These are phyloP conservation scores for Temnopleurus reevesii DNA, from an alignment of 53 echinoderm and acorn worm species.

Conservation along the genomic window DNA sequence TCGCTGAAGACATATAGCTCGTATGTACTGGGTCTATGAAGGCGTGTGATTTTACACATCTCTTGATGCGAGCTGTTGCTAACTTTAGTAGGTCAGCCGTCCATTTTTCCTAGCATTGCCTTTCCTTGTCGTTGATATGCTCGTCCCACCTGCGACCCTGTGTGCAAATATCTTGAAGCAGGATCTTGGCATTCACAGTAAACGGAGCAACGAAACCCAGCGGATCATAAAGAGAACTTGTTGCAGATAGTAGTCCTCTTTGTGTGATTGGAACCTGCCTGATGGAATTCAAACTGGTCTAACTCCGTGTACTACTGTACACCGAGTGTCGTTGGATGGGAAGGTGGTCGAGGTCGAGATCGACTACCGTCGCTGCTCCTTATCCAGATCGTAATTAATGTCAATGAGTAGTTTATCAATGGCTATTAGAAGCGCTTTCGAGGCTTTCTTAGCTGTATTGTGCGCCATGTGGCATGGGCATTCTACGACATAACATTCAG, in stretches of 20 bases:
- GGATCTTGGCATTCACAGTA: slow-evolving; percentile 53
- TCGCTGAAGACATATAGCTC: slow-evolving; percentile 57
- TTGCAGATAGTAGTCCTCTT: slow-evolving; percentile 53
- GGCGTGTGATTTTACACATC: slow-evolving; percentile 34
- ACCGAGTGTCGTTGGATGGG: slow-evolving; percentile 57
- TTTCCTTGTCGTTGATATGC: not conserved
- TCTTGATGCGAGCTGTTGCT: not conserved
- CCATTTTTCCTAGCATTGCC: slow-evolving; percentile 35
- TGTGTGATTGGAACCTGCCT: slow-evolving; percentile 51
- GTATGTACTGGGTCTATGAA: slow-evolving; percentile 23
- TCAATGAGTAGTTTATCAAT: slow-evolving; percentile 62
- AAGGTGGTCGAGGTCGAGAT: slow-evolving; percentile 53
- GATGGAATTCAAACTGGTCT: slow-evolving; percentile 54
- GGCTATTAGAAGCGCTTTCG: slow-evolving; percentile 50
- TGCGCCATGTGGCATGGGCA: too few species aligned
- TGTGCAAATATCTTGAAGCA: slow-evolving; percentile 60
- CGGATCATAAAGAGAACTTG: slow-evolving; percentile 60
- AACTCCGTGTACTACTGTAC: slow-evolving; percentile 57
- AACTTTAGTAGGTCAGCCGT: slow-evolving; percentile 14
- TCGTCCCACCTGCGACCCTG: slow-evolving; percentile 63
- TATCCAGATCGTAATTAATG: slow-evolving; percentile 56
- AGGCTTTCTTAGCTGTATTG: slow-evolving; percentile 45
- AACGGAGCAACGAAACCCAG: slow-evolving; percentile 66
- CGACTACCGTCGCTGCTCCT: slow-evolving; percentile 53
- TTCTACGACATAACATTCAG: not conserved